Base-by-base conservation (phyloP, 2,797 vertebrate species). In the Eupleurogrammus muticus region DNA sequence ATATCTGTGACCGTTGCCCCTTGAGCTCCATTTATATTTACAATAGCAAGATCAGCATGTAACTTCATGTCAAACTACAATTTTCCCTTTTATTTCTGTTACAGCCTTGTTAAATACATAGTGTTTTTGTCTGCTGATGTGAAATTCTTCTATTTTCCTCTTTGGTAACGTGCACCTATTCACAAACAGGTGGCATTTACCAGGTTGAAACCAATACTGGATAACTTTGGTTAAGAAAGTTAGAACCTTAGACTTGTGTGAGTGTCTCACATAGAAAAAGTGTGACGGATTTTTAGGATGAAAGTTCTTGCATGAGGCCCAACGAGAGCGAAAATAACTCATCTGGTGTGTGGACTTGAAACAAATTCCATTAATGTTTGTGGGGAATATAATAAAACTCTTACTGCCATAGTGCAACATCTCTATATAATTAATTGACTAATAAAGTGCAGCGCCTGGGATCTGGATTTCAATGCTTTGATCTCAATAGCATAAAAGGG, bases 311-410 rank as follows among this genome's bases (percentile, higher is more conserved):
- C 49, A 51, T 24, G 49, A 51, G 23, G 23, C 49, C 49, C 49
- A 51, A 28, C 16, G 21, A 67, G 10, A 52, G 6, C 12, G 34
- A 54, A 35, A 11, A 1, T 28, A 14, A 66, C 54, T 54, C 6
- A 36, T 70, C 35, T 55, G 34, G 17, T 68, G 28, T 28, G 28
- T 28, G 28, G 44, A 23, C 17, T 16, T 17, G 5, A n/a, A 75
- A n/a, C 8, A 21, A 66, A 78, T 46, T n/a, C 65, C 64, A 11
- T 47, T 35, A 34, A 35, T 2, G 32, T 66, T 16, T 17, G 19
- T 42, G 51, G 47, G 17, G 20, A 32, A 24, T 11, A 59, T 47
- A 12, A 67, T 61, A 6, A 32, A 64, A 66, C 32, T 56, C 10
- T 47, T 48, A 28, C 28, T 28, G 28, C 6, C 24, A 28, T 14